Base-by-base conservation (phyloP, 2,113 vertebrate genomes). In the Trichechus manatus region DNA sequence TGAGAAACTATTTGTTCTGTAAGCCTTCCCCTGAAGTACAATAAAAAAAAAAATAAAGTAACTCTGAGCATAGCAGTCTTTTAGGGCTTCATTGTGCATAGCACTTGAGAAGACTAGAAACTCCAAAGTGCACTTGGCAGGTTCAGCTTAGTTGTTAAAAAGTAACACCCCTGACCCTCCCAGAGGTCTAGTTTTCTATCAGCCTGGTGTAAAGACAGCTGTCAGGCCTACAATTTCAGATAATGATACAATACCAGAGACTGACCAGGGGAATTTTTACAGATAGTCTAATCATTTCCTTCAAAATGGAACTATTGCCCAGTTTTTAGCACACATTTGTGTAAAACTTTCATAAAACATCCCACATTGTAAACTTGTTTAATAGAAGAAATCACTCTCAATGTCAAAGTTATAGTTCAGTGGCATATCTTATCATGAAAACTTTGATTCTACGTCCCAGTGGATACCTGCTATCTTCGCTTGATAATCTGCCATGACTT, bases 361-460 rank as follows among this genome's bases (percentile, higher is more conserved):
- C 33, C 64, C 22, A 36, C 33, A 70, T 22, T 94, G 20, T 84
- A 89, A n/a, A 75, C 72, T 20, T 72, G 29, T 19, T 98, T 91
- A 63, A 72, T 86, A 88, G 78, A 64, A 93, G 36, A 84, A 82
- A 87, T 94, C 0, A 93, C 82, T 97, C 95, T 85, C 3, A 47
- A 81, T 61, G 10, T 8, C 33, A 95, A 6, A 15, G 7, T n/a
- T 59, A 72, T 89, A n/a, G 77, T 94, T 59, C 95, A 72, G 74
- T 94, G 66, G 88, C 89, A 87, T 50, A 95, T 84, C 10, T 2
- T 79, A 74, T 27, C 6, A 92, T n/a, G 22, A 97, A 77, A 29
- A 53, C 94, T 97, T 96, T 97, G 94, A 92, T 97, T 93, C 31
- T 74, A 56, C 27, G 25, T 9, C 94, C 89, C 91, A 75, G 20